A percentile compares a stretch with the other conserved stretches of the same genome.
Evolutionary conservation across 2,113 vertebrate genomes (phyloP).

Genomic region (Pelmatolapia mariae): DNA sequence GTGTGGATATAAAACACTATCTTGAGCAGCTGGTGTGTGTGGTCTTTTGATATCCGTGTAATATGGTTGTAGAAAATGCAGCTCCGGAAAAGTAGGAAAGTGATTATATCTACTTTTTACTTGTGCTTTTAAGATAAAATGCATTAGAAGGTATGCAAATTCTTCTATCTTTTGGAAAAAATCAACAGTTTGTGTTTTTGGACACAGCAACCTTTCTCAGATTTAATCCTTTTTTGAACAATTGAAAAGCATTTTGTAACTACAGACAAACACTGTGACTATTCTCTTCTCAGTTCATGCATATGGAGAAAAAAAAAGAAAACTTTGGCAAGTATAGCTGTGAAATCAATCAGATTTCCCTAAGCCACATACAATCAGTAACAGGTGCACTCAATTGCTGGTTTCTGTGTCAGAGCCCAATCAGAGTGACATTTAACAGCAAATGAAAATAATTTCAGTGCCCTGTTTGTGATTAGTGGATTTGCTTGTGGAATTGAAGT

Average conservation of each 20-base stretch:
- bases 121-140: background rate
- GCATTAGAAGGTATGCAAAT: background rate
- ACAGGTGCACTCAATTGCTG: background rate
- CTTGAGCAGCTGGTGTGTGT: background rate
- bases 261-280: background rate
- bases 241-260: background rate
- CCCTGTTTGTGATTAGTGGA: background rate
- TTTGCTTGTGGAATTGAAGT: background rate
- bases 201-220: background rate
- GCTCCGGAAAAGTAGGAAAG: background rate
- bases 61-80: background rate
- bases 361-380: background rate
- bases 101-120: background rate
- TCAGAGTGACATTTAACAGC: background rate
- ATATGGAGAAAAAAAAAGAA: background rate
- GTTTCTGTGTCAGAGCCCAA: background rate
- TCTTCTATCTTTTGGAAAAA: background rate
- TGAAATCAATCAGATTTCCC: background rate
- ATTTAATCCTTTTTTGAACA: background rate
- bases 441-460: background rate
- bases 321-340: background rate
- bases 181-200: background rate
- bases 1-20: constrained; percentile 47
- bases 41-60: background rate
- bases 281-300: background rate